Conservation (phyloP, 1,140 invertebrate genomes). For the Camponotus pennsylvanicus region DNA sequence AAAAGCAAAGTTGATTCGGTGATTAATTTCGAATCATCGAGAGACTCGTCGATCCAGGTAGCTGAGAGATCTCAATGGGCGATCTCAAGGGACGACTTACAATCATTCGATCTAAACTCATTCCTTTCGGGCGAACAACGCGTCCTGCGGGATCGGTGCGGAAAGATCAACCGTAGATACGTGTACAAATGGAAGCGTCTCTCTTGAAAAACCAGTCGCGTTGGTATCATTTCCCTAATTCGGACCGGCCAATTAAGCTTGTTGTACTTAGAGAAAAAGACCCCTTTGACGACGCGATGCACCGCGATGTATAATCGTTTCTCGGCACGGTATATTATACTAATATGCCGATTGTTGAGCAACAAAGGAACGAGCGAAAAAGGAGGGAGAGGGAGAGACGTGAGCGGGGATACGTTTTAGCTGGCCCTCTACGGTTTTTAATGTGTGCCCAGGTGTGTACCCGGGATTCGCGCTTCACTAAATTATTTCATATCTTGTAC, state of each 20-base stretch:
- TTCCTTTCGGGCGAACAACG: neutral
- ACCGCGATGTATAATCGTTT: slow-evolving; percentile 68
- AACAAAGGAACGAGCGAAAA: slow-evolving; percentile 69
- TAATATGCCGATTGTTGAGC: slow-evolving; percentile 75
- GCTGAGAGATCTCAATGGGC: neutral
- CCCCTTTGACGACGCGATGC: slow-evolving; percentile 76
- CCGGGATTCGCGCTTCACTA: slow-evolving; percentile 72
- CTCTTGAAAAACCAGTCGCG: slow-evolving; percentile 25
- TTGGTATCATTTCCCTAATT: slow-evolving; percentile 60
- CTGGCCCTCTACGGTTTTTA: slow-evolving; percentile 44
- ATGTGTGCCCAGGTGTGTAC: slow-evolving; percentile 79
- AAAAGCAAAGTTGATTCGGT: neutral
- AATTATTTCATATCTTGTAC: slow-evolving; percentile 79
- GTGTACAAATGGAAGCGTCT: neutral
- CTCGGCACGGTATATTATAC: slow-evolving; percentile 62
- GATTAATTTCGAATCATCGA: slow-evolving; percentile 23
- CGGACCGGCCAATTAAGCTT: slow-evolving; percentile 74
- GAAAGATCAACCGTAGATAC: slow-evolving; percentile 69
- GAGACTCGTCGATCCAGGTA: neutral
- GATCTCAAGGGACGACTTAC: neutral
- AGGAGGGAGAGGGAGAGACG: slow-evolving; percentile 38
- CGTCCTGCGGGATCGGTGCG: neutral
- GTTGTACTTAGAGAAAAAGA: slow-evolving; percentile 71
- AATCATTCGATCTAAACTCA: slow-evolving; percentile 17
- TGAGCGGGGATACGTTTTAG: neutral